Evolutionary conservation across 2,888 invertebrate species (phyloP).

Genomic region (Dicyrtoma fusca): DNA sequence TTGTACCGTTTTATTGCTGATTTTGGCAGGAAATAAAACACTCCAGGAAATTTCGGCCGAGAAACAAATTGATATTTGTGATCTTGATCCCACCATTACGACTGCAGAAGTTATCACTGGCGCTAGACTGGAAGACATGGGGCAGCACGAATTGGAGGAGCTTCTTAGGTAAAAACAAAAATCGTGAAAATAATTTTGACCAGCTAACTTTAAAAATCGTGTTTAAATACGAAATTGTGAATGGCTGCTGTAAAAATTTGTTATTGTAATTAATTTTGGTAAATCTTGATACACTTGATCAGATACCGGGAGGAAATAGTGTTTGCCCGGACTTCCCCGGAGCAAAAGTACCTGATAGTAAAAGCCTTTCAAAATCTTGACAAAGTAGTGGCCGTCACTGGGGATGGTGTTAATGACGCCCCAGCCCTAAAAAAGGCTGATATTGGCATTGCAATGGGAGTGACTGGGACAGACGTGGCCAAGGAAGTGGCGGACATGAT

Average conservation of each 20-base stretch:
- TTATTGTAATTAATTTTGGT: too few relatives aligned
- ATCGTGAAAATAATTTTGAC: too few relatives aligned
- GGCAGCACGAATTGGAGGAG: constrained; percentile 58
- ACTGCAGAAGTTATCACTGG: constrained; percentile 60
- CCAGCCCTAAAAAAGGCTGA: constrained; percentile 64
- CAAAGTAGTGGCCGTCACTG: constrained; percentile 80
- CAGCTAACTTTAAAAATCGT: too few relatives aligned
- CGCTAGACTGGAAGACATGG: constrained; percentile 59
- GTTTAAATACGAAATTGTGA: too few relatives aligned
- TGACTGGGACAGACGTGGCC: constrained; percentile 78
- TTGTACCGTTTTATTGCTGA: neutral
- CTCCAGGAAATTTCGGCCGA: constrained; percentile 62
- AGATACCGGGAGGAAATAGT: constrained; percentile 62
- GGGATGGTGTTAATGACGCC: constrained; percentile 85
- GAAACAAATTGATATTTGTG: constrained; percentile 59
- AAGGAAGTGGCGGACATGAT: constrained; percentile 91
- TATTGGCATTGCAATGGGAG: constrained; percentile 78
- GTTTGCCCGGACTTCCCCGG: constrained; percentile 64
- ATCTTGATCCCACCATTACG: constrained; percentile 59
- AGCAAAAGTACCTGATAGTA: constrained; percentile 66
- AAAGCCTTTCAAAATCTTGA: constrained; percentile 80
- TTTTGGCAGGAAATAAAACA: constrained; percentile 58
- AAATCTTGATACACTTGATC: neutral
- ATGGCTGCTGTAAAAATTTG: too few relatives aligned
- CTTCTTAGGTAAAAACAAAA: constrained; percentile 51